phyloP scores from a whole-genome alignment of 2,797 vertebrate species.

The Argentina silus region DNA sequence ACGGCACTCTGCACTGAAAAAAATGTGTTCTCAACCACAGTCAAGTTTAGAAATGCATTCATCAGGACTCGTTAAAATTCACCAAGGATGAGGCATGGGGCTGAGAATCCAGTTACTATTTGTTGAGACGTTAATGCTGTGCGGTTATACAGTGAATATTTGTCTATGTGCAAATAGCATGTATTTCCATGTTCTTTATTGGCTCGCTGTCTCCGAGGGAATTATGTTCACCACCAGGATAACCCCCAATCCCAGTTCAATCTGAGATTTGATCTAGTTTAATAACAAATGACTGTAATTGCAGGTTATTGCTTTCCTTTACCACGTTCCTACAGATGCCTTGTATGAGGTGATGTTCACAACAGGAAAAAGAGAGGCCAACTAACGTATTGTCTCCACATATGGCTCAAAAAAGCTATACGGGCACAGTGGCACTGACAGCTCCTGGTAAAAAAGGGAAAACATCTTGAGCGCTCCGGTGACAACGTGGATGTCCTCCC shows the following conservation, averaged over 20 bases:
- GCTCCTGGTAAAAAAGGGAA: slow-evolving; percentile 77
- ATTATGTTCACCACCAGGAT: neutral
- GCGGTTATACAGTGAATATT: neutral
- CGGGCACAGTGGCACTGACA: slow-evolving; percentile 84
- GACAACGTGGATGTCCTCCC: slow-evolving; percentile 91
- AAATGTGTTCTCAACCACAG: too few relatives aligned
- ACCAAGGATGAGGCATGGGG: too few relatives aligned
- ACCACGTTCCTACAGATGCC: neutral
- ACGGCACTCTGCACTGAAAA: too few relatives aligned
- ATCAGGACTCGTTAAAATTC: too few relatives aligned
- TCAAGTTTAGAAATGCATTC: too few relatives aligned
- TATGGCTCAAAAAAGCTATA: slow-evolving; percentile 79
- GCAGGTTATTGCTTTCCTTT: neutral
- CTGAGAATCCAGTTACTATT: too few relatives aligned
- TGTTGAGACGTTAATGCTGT: too few relatives aligned
- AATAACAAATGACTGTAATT: slow-evolving; percentile 13
- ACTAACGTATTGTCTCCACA: slow-evolving; percentile 83
- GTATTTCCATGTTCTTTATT: slow-evolving; percentile 3
- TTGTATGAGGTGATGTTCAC: slow-evolving; percentile 6
- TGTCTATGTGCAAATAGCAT: neutral
- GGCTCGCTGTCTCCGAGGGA: neutral
- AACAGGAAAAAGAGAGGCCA: slow-evolving; percentile 23
- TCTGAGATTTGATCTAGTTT: neutral
- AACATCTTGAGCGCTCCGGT: slow-evolving; percentile 95
- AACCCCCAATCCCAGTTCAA: slow-evolving; percentile 8